Evolutionary conservation across 2,113 vertebrate genomes (phyloP), one percentile per base, ranked within the genome.

Genomic region (Dromas ardeola): DNA sequence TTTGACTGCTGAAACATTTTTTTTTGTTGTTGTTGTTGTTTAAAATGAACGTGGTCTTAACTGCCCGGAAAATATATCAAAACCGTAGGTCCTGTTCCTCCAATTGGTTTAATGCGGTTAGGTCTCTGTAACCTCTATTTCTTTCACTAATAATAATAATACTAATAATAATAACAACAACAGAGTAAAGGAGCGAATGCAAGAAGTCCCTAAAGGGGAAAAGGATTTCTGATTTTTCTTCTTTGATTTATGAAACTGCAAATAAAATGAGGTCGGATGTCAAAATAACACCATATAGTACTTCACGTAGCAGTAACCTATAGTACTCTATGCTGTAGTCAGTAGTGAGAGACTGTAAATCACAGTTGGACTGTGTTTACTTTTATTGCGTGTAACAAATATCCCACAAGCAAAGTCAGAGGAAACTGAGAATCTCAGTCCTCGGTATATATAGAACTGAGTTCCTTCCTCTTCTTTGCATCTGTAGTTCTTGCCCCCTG

Each of bases 1-100:
- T 84, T 66, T 91, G 59, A 79, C 42, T 92, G 67, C 66, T 86
- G 78, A 80, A 86, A 34, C 19, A 9, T 71, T 91, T 82, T 88
- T 90, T 50, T 50, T 47, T 7, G 21, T 49, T 49, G 8, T 53
- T 27, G 29, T 53, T 53, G 9, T 55, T 90, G 29, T 96, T 95
- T 95, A 49, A 88, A 61, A 79, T 86, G 12, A 81, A 70, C 70
- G 69, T 71, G 81, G 59, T 86, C 70, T 95, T 86, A 86, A 90
- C 49, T 91, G 82, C 63, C 65, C 93, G 82, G 81, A 94, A 96
- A 95, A 87, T 86, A 73, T 59, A 88, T 96, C 63, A 77, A 91
- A 90, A 83, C 83, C 81, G 67, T 67, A 74, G 81, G 70, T 71
- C 50, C 42, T 70, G 18, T 71, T 93, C 56, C 70, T 94, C 32